Evolutionary conservation across 2,888 invertebrate species (phyloP).

Genomic region (Tyria jacobaeae): DNA sequence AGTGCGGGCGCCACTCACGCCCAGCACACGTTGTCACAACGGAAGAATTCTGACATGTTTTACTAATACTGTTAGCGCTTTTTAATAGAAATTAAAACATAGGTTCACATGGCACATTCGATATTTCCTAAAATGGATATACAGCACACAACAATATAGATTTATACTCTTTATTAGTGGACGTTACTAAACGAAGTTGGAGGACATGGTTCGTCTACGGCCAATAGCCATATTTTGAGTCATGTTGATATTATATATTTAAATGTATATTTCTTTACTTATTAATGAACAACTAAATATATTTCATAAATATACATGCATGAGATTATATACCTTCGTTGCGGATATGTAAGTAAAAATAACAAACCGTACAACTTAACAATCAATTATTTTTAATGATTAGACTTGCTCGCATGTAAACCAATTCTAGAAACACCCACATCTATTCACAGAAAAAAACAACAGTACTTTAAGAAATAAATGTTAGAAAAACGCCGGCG

Average conservation of each 20-base stretch:
- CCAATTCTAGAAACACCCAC: constrained; percentile 52
- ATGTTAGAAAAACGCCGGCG: constrained; percentile 47
- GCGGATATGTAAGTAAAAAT: too few species aligned
- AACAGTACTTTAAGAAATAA: constrained; percentile 30
- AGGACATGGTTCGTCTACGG: too few species aligned
- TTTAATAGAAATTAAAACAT: constrained; percentile 60
- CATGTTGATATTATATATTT: too few species aligned
- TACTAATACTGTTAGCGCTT: constrained; percentile 72
- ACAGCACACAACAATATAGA: background rate
- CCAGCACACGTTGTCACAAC: constrained; percentile 59
- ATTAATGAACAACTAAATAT: too few species aligned
- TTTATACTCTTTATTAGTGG: background rate
- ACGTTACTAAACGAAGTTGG: too few species aligned
- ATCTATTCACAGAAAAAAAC: constrained; percentile 42
- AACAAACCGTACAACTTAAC: background rate
- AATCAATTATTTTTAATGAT: background rate
- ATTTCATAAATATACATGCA: too few species aligned
- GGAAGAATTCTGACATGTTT: constrained; percentile 73
- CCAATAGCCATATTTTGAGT: too few species aligned
- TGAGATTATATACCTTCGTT: too few species aligned
- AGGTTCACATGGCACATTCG: constrained; percentile 57
- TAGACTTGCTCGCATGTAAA: constrained; percentile 44
- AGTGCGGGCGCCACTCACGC: constrained; percentile 57
- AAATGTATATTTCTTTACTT: too few species aligned
- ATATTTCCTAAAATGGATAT: background rate